Evolutionary conservation across 2,113 vertebrate species (phyloP).

Genomic region (Oxyura jamaicensis): DNA sequence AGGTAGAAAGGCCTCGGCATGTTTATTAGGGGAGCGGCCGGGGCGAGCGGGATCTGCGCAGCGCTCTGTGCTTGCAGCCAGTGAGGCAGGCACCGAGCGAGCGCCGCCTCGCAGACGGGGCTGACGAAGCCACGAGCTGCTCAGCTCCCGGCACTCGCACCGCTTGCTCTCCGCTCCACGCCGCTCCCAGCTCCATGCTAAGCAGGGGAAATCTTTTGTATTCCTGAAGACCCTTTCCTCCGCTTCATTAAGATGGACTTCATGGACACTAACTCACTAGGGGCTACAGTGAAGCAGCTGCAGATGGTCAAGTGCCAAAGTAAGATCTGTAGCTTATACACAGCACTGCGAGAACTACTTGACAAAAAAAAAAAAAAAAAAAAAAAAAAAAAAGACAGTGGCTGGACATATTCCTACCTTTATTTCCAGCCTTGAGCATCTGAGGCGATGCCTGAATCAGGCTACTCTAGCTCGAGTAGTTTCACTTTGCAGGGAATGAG

Average conservation of each 20-base stretch:
- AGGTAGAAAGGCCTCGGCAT: background rate
- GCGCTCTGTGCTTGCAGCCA: background rate
- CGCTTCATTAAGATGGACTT: conserved; percentile 62
- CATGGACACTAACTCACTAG: conserved; percentile 44
- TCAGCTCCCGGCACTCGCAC: background rate
- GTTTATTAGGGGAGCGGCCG: background rate
- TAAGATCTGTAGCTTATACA: conserved; percentile 24
- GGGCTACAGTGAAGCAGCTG: conserved; percentile 38
- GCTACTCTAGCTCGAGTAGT: background rate
- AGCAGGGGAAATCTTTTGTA: conserved; percentile 52
- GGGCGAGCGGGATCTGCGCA: background rate
- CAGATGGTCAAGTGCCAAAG: conserved; percentile 49
- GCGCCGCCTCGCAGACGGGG: fast-evolving
- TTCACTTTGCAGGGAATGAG: background rate
- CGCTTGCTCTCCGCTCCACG: conserved; percentile 31
- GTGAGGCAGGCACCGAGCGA: no score
- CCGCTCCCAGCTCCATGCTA: conserved; percentile 8
- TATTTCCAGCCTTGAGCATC: background rate
- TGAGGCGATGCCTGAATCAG: background rate
- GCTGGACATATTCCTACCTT: background rate
- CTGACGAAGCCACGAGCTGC: conserved; percentile 10
- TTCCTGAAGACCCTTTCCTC: conserved; percentile 48
- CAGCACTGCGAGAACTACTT: background rate
- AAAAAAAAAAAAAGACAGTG: background rate
- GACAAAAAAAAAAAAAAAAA: background rate